Conservation (phyloP, 2,888 invertebrate species). For the Tethea ocularis region DNA sequence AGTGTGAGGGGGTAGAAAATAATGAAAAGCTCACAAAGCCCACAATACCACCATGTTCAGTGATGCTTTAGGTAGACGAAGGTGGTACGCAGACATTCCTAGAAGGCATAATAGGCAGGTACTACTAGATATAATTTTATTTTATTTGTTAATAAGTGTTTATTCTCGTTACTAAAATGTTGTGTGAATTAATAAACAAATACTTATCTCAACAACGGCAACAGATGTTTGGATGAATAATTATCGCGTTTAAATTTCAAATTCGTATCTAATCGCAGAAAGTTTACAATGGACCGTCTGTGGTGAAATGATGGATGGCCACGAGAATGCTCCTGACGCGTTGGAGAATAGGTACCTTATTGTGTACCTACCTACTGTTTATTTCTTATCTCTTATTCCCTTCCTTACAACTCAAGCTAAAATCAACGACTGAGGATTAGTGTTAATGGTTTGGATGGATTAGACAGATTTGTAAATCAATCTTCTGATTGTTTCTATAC, state of each 20-base stretch:
- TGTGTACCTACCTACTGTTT: constrained; percentile 27
- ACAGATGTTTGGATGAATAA: constrained; percentile 22
- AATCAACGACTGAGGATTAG: constrained; percentile 36
- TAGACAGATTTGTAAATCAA: constrained; percentile 32
- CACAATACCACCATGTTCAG: too few relatives aligned
- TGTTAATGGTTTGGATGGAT: constrained; percentile 30
- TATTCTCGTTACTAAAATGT: not conserved
- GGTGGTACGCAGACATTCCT: too few relatives aligned
- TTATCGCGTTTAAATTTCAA: constrained; percentile 35
- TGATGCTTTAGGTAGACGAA: too few relatives aligned
- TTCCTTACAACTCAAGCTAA: constrained; percentile 31
- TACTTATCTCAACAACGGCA: not conserved
- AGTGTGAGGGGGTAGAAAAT: too few relatives aligned
- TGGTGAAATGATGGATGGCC: constrained; percentile 52
- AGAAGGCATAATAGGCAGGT: too few relatives aligned
- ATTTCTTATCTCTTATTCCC: constrained; percentile 30
- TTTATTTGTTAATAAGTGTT: too few relatives aligned
- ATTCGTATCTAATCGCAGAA: constrained; percentile 40
- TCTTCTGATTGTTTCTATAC: constrained; percentile 30
- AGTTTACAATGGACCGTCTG: constrained; percentile 44
- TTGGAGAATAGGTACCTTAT: constrained; percentile 33
- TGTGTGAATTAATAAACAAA: not conserved
- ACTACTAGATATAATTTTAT: too few relatives aligned
- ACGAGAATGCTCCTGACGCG: constrained; percentile 43
- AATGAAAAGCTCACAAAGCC: too few relatives aligned